Conservation (phyloP, 2,888 invertebrate species). For the Eretmocerus hayati region DNA sequence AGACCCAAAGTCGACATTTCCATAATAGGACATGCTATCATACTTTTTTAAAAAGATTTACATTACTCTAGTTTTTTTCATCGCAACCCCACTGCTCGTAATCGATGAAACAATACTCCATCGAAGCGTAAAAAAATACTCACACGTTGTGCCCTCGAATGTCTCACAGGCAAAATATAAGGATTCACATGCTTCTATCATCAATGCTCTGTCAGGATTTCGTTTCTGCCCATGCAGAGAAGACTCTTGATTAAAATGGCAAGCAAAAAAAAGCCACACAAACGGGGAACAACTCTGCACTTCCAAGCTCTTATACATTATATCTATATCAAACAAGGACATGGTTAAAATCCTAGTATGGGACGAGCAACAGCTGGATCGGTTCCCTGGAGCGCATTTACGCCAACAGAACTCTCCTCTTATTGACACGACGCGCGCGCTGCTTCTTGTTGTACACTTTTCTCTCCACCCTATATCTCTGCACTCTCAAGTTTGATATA, state of each 20-base stretch:
- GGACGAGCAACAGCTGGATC: slow-evolving; percentile 46
- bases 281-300: background rate
- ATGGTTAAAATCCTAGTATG: slow-evolving; percentile 28
- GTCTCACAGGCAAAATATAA: too few relatives aligned
- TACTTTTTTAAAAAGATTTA: too few relatives aligned
- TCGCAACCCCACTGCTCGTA: too few relatives aligned
- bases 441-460: slow-evolving; percentile 7
- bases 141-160: too few relatives aligned
- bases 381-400: slow-evolving; percentile 47
- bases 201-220: too few relatives aligned
- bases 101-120: background rate
- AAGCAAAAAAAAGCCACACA: slow-evolving; percentile 26
- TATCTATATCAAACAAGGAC: slow-evolving; percentile 20
- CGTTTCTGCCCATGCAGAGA: slow-evolving; percentile 35
- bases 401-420: slow-evolving; percentile 44
- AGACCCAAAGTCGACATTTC: too few relatives aligned
- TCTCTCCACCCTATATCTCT: slow-evolving; percentile 16
- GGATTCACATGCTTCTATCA: too few relatives aligned
- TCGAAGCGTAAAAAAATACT: background rate
- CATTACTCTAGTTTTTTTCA: too few relatives aligned
- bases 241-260: slow-evolving; percentile 45
- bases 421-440: slow-evolving; percentile 39
- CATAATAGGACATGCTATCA: too few relatives aligned
- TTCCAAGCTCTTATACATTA: too few relatives aligned
- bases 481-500: slow-evolving; percentile 32